phyloP scores from a whole-genome alignment of 2,797 vertebrate genomes.

The Pyrocephalus nanus region DNA sequence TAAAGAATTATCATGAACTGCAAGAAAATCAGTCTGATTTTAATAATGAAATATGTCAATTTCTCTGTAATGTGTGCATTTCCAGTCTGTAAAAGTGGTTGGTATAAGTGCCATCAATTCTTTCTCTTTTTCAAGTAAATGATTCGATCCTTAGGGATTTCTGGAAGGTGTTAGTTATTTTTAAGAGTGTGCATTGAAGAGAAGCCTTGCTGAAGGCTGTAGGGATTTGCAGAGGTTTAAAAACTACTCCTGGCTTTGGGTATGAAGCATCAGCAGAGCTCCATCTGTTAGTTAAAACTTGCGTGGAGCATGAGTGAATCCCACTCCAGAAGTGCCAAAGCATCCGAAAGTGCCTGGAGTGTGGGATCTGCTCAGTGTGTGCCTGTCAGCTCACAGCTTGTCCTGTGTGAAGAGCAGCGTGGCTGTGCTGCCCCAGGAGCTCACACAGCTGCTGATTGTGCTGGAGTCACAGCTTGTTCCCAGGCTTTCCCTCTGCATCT shows the following conservation, averaged over 20 bases:
- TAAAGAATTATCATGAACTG: not conserved
- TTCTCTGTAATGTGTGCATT: not conserved
- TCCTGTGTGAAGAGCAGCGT: not conserved
- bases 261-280: slow-evolving; percentile 2
- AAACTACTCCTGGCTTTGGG: not conserved
- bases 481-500: not conserved
- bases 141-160: not conserved
- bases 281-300: slow-evolving; percentile 44
- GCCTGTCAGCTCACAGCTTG: slow-evolving; percentile 31
- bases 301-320: slow-evolving; percentile 1
- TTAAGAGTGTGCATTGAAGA: not conserved
- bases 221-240: slow-evolving; percentile 14
- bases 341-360: slow-evolving; percentile 16
- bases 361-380: not conserved
- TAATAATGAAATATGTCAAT: not conserved
- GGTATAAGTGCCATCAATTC: not conserved
- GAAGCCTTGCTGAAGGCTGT: not conserved
- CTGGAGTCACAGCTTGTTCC: not conserved
- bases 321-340: slow-evolving; percentile 26
- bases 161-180: not conserved
- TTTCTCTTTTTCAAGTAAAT: not conserved
- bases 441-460: not conserved
- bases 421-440: not conserved
- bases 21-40: not conserved
- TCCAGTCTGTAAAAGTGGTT: not conserved